Evolutionary conservation across 2,888 invertebrate species (phyloP), one percentile per base, ranked within the genome.

Genomic region (Papilio elwesi): DNA sequence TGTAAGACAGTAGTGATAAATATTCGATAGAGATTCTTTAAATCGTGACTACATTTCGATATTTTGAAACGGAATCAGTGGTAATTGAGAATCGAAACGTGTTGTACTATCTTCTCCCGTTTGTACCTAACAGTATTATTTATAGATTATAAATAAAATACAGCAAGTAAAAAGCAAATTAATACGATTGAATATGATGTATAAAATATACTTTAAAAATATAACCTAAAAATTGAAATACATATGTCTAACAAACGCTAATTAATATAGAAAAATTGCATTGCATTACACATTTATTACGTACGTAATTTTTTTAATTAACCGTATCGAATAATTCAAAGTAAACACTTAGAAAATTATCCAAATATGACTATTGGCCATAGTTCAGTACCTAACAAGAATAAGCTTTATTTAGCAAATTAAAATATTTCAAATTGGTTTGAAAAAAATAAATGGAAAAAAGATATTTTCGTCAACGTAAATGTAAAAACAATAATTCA

Each of bases 391-490:
- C n/a, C n/a, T 38, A 43, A 43, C 9, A 52, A 66, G 13, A 15
- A 6, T n/a, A 36, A 66, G 11, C n/a, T 16, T 65, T 53, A 51
- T 55, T 48, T 70, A 64, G 53, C 36, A 48, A 55, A 64, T 16
- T 52, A 15, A 55, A 64, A 26, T 26, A 53, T 53, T 55, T 26
- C 26, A 26, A 26, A 26, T 26, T n/a, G n/a, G n/a, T n/a, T n/a
- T n/a, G n/a, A n/a, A n/a, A n/a, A 64, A 11, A 16, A 55, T 9
- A 12, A 13, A 38, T 13, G 36, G n/a, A 8, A n/a, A 13, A 49
- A 63, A 38, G 38, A 66, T 67, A 67, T 59, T 67, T 71, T 71
- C 70, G 57, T 57, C 47, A 62, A 67, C 62, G 52, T 71, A 36
- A 62, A 66, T 59, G 43, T 47, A 48, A n/a, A 65, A 26, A 67